A percentile compares a stretch with the other conserved stretches of the same genome.
Conservation (phyloP, 2,888 invertebrate species). For the Agonopterix heracliana region DNA sequence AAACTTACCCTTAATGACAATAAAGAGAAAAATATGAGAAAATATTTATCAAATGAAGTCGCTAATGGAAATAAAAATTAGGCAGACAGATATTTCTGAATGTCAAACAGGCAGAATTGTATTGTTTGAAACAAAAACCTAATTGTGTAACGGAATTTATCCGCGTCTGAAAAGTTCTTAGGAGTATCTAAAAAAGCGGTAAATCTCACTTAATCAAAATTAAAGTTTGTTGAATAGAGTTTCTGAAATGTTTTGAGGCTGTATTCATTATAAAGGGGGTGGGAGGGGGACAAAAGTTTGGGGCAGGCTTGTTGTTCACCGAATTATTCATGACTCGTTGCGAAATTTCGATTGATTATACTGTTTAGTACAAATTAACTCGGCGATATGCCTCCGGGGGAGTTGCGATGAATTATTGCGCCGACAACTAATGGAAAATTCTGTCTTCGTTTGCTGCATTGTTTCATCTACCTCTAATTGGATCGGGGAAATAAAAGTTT, state of each 20-base stretch:
- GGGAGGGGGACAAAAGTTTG: conserved; percentile 31
- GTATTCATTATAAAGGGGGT: conserved; percentile 25
- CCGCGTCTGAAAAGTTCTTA: not conserved
- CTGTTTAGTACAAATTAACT: conserved; percentile 50
- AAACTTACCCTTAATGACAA: no score
- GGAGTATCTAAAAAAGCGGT: not conserved
- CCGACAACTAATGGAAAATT: conserved; percentile 9
- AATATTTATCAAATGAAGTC: no score
- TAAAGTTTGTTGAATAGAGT: conserved; percentile 45
- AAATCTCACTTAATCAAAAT: conserved; percentile 36
- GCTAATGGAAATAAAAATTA: no score
- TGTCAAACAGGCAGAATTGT: not conserved
- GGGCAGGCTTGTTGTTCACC: conserved; percentile 32
- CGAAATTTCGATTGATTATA: conserved; percentile 55
- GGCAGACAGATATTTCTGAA: not conserved
- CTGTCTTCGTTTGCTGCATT: conserved; percentile 19
- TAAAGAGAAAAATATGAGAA: no score
- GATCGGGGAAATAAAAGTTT: no score
- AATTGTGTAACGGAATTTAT: not conserved
- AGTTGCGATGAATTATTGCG: not conserved
- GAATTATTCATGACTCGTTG: conserved; percentile 59
- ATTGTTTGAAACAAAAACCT: not conserved
- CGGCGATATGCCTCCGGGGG: not conserved
- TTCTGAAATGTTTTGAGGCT: conserved; percentile 36
- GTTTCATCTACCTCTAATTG: conserved; percentile 13